Conservation (phyloP, 2,797 vertebrate genomes). For the Danio albolineatus region DNA sequence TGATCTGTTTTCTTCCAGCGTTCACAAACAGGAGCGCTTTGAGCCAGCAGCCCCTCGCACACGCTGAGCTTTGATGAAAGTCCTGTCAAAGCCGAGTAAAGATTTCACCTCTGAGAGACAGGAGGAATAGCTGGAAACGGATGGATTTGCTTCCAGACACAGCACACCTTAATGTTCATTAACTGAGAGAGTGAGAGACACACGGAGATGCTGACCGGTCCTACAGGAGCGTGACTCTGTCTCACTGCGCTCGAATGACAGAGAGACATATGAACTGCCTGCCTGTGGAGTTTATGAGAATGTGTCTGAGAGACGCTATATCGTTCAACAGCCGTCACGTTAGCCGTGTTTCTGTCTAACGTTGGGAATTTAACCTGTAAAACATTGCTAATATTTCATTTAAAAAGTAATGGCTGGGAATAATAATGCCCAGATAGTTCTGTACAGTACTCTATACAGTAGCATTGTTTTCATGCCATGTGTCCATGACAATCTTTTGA, state of each 20-base stretch:
- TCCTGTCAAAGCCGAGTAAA: constrained; percentile 66
- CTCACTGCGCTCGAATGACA: not conserved
- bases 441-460: too few relatives aligned
- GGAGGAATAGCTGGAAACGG: constrained; percentile 47
- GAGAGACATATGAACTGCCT: constrained; percentile 12
- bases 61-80: constrained; percentile 67
- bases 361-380: too few relatives aligned
- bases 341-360: too few relatives aligned
- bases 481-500: too few relatives aligned
- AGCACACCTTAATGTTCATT: constrained; percentile 48
- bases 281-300: constrained; percentile 30
- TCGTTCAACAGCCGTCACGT: not conserved
- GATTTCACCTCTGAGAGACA: constrained; percentile 61
- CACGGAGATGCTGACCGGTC: constrained; percentile 37
- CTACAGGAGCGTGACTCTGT: constrained; percentile 32
- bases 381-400: too few relatives aligned
- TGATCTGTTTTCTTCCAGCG: constrained; percentile 47
- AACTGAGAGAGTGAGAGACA: constrained; percentile 9
- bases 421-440: too few relatives aligned
- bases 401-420: too few relatives aligned
- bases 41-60: constrained; percentile 58
- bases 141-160: constrained; percentile 55
- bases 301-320: not conserved
- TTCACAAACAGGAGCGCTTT: constrained; percentile 47
- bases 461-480: too few relatives aligned